Percentiles rank a stretch among this genome's conserved stretches.
These are phyloP conservation scores for Tinamus major DNA, from an alignment of 2,797 vertebrate species.

Conservation along the genomic window DNA sequence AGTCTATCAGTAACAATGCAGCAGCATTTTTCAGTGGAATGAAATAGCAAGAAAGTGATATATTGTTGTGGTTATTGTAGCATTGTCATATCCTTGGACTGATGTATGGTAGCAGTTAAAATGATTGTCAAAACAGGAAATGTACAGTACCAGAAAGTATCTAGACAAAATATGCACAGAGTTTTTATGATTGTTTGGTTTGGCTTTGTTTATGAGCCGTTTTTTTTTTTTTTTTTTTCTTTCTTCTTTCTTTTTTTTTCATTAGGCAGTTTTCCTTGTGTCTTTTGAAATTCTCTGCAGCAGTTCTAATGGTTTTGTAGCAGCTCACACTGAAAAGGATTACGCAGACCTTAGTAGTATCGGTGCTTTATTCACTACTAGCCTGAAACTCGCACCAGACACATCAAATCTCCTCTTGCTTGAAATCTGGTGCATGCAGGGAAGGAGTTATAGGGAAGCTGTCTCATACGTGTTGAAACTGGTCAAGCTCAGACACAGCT, in stretches of 20 bases:
- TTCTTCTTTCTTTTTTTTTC: background rate
- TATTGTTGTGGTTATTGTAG: conserved; percentile 34
- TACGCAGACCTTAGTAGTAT: background rate
- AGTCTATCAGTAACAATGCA: conserved; percentile 41
- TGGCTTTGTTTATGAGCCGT: conserved; percentile 44
- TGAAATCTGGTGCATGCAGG: background rate
- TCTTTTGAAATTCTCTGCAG: conserved; percentile 20
- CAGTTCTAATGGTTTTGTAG: background rate
- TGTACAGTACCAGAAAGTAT: conserved; percentile 40
- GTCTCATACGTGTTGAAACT: background rate
- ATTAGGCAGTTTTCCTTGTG: conserved; percentile 5
- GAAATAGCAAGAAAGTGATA: conserved; percentile 48
- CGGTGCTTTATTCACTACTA: background rate
- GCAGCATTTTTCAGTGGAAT: conserved; percentile 55
- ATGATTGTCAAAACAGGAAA: conserved; percentile 66
- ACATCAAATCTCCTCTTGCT: background rate
- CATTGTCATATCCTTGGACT: conserved; percentile 51
- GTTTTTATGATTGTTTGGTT: conserved; percentile 48
- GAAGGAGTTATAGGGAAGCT: fast-evolving
- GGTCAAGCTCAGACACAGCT: background rate
- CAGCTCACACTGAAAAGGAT: background rate
- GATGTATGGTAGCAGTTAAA: conserved; percentile 67
- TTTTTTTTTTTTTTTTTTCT: too few relatives aligned
- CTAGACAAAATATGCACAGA: conserved; percentile 42
- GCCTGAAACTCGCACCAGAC: background rate